Evolutionary conservation across 2,797 vertebrate genomes (phyloP).

Genomic region (Sciurus carolinensis): DNA sequence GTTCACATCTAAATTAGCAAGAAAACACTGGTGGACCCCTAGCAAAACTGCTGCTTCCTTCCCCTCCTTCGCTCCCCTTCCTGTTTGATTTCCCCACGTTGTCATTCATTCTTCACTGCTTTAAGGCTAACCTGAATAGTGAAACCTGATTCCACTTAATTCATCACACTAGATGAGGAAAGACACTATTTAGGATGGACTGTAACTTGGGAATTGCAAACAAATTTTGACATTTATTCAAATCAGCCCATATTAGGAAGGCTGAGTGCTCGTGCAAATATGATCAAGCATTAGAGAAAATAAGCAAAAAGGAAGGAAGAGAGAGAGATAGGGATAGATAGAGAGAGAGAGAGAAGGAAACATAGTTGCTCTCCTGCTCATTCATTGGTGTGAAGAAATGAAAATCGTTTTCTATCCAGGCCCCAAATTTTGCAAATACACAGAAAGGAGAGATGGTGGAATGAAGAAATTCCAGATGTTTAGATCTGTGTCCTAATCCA

Average conservation of each 20-base stretch:
- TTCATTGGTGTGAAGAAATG: neutral
- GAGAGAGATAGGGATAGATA: neutral
- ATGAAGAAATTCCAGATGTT: neutral
- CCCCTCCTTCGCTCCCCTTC: neutral
- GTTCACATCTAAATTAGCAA: neutral
- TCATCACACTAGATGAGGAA: neutral
- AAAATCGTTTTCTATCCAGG: neutral
- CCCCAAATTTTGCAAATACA: neutral
- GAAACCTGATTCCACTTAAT: neutral
- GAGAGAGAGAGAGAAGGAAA: neutral
- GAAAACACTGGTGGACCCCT: neutral
- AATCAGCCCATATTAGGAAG: conserved; percentile 24
- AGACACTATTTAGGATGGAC: neutral
- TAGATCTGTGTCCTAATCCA: neutral
- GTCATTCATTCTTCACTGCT: neutral
- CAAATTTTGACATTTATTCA: conserved; percentile 2
- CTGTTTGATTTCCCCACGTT: neutral
- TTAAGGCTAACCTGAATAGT: neutral
- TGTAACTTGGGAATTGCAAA: neutral
- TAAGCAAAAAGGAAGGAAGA: neutral
- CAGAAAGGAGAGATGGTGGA: neutral
- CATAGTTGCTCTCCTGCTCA: neutral
- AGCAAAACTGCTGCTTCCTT: neutral
- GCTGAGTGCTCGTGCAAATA: neutral
- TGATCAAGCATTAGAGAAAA: neutral